Evolutionary conservation across 2,888 invertebrate species (phyloP).

Genomic region (Hirtodrosophila cameraria): DNA sequence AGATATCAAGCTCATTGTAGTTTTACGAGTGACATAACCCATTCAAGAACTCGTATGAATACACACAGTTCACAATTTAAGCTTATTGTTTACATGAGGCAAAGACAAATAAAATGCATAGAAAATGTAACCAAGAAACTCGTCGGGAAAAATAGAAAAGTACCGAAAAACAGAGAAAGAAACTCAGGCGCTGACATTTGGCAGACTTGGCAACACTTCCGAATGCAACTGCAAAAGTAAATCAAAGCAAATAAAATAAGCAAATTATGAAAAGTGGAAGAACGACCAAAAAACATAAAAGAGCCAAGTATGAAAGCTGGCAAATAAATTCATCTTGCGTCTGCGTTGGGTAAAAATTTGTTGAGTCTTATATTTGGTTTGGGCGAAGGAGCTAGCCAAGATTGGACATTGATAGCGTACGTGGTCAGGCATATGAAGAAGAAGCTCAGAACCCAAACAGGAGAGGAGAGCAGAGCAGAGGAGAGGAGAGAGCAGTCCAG

Average conservation of each 20-base stretch:
- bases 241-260: slow-evolving; percentile 68
- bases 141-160: slow-evolving; percentile 5
- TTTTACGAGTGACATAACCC: slow-evolving; percentile 60
- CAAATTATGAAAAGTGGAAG: slow-evolving; percentile 58
- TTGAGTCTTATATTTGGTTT: slow-evolving; percentile 21
- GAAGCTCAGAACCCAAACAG: not conserved
- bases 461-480: not conserved
- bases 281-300: slow-evolving; percentile 4
- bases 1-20: slow-evolving; percentile 37
- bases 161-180: not conserved
- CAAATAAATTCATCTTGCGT: slow-evolving; percentile 60
- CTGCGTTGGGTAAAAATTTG: slow-evolving; percentile 18
- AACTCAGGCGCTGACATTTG: slow-evolving; percentile 15
- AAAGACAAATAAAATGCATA: slow-evolving; percentile 36
- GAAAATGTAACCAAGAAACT: slow-evolving; percentile 13
- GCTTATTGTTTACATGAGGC: slow-evolving; percentile 54
- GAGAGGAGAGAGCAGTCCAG: not conserved
- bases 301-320: not conserved
- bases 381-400: slow-evolving; percentile 32
- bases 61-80: slow-evolving; percentile 43
- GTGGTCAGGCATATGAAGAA: slow-evolving; percentile 54
- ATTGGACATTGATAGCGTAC: slow-evolving; percentile 72
- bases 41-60: slow-evolving; percentile 48
- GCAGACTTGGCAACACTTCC: slow-evolving; percentile 11
- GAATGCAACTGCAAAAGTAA: slow-evolving; percentile 26